phyloP scores from a whole-genome alignment of 2,113 vertebrate species.

The Myrmophylax atrothorax region DNA sequence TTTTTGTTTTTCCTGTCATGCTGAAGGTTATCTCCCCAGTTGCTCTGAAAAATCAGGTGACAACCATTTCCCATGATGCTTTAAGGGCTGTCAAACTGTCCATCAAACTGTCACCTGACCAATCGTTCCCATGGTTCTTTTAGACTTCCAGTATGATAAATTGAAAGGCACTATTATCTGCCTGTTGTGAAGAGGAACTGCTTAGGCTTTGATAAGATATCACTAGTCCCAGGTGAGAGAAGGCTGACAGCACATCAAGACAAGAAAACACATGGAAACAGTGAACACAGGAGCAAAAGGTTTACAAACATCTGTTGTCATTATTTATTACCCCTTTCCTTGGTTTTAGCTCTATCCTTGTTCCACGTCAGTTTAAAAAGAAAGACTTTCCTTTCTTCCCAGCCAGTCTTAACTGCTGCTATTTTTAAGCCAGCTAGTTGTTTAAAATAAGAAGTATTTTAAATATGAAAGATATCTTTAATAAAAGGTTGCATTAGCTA shows the following conservation, averaged over 20 bases:
- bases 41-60: conserved; percentile 92
- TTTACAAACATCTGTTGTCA: conserved; percentile 85
- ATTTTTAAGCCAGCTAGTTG: conserved; percentile 44
- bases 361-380: conserved; percentile 57
- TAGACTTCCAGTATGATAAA: conserved; percentile 83
- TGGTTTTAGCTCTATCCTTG: conserved; percentile 69
- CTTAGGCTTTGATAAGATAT: conserved; percentile 99
- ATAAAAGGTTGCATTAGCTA: conserved; percentile 55
- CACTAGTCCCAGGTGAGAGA: conserved; percentile 97
- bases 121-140: conserved; percentile 90
- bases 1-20: conserved; percentile 91
- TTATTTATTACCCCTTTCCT: conserved; percentile 77
- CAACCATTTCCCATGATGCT: conserved; percentile 98
- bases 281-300: conserved; percentile 75
- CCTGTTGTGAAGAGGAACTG: conserved; percentile 87
- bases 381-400: conserved; percentile 56
- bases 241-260: conserved; percentile 89
- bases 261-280: conserved; percentile 87
- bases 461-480: conserved; percentile 45
- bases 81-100: conserved; percentile 95
- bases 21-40: conserved; percentile 97
- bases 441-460: conserved; percentile 38
- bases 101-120: conserved; percentile 94
- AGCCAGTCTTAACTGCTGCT: conserved; percentile 37
- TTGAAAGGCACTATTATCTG: conserved; percentile 92